Evolutionary conservation across 1,140 invertebrate genomes (phyloP).

Genomic region (Heliconius himera): DNA sequence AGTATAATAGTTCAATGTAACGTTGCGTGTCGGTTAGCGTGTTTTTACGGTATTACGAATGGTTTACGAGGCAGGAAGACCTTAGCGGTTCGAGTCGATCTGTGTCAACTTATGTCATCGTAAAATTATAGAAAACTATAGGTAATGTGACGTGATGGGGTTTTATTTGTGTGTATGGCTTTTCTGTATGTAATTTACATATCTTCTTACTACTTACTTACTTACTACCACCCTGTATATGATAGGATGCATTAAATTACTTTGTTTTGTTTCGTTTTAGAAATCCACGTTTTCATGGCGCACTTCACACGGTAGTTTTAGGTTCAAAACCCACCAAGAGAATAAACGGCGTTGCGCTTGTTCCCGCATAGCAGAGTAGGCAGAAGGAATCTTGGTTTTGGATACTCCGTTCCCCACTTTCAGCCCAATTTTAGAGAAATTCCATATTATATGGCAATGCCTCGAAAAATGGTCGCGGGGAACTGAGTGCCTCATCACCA

Average conservation of each 20-base stretch:
- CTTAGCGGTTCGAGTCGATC: slow-evolving; percentile 27
- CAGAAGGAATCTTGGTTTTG: no score
- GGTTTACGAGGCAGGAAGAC: slow-evolving; percentile 32
- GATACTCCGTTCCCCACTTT: no score
- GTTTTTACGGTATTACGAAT: slow-evolving; percentile 31
- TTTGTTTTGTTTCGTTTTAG: neutral
- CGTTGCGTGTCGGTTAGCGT: slow-evolving; percentile 36
- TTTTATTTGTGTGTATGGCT: slow-evolving; percentile 10
- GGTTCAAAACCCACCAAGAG: no score
- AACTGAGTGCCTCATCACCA: no score
- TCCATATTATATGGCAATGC: no score
- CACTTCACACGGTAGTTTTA: no score
- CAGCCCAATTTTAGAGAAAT: no score
- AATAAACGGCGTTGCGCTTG: no score
- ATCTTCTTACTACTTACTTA: no score
- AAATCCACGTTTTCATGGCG: neutral
- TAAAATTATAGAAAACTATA: slow-evolving; percentile 36
- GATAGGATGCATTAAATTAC: neutral
- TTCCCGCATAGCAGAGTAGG: no score
- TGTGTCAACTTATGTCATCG: slow-evolving; percentile 42
- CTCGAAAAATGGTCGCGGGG: no score
- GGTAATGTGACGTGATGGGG: slow-evolving; percentile 23
- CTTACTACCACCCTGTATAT: no score
- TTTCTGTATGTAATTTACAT: neutral
- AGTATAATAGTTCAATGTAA: slow-evolving; percentile 13